A percentile compares a stretch with the other conserved stretches of the same genome.
These are phyloP conservation scores for Papilio demoleus DNA, from an alignment of 2,888 invertebrate genomes.

Conservation along the genomic window DNA sequence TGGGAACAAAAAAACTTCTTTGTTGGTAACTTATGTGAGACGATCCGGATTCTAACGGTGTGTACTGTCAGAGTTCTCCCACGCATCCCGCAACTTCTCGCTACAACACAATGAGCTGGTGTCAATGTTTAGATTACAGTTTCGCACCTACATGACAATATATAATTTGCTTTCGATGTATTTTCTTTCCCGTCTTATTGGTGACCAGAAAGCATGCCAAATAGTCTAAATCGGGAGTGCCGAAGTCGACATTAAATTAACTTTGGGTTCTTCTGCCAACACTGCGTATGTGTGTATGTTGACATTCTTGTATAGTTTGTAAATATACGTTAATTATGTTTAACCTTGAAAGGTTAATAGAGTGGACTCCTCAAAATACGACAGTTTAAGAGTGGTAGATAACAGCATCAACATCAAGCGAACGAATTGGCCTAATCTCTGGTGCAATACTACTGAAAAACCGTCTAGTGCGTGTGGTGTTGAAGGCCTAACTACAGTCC, in stretches of 20 bases:
- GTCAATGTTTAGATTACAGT: constrained; percentile 51
- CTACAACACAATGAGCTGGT: constrained; percentile 48
- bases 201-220: constrained; percentile 48
- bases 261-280: constrained; percentile 51
- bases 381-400: neutral
- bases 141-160: constrained; percentile 53
- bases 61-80: constrained; percentile 54
- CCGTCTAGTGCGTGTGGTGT: too few relatives aligned
- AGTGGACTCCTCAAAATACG: constrained; percentile 23
- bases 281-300: constrained; percentile 42
- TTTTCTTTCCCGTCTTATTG: constrained; percentile 47
- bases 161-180: constrained; percentile 47
- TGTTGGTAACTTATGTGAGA: constrained; percentile 41
- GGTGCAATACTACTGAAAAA: too few relatives aligned
- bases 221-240: constrained; percentile 49
- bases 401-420: too few relatives aligned
- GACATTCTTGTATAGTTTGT: constrained; percentile 40
- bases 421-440: too few relatives aligned
- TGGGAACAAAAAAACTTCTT: constrained; percentile 29
- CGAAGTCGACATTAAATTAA: constrained; percentile 44
- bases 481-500: too few relatives aligned
- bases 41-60: constrained; percentile 47
- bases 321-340: constrained; percentile 32
- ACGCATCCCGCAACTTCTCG: constrained; percentile 59
- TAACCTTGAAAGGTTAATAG: constrained; percentile 37